A percentile compares a stretch with the other conserved stretches of the same genome.
These are phyloP conservation scores for Oreochromis tanganicae DNA, from an alignment of 2,113 vertebrate species.

Conservation along the genomic window DNA sequence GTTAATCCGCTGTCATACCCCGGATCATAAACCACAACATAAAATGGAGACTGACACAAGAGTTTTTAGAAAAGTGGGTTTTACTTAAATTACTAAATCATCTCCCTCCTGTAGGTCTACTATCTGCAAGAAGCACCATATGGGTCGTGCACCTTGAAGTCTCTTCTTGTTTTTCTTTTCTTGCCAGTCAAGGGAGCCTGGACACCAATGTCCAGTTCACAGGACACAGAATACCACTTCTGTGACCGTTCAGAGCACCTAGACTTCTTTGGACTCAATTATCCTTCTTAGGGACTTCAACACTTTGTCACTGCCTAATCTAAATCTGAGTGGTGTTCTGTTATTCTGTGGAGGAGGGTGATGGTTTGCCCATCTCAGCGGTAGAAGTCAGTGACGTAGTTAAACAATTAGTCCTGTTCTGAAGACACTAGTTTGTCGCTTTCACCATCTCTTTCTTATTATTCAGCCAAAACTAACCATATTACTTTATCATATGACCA, in stretches of 20 bases:
- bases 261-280: background rate
- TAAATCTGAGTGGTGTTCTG: background rate
- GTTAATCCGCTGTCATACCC: background rate
- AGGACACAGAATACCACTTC: background rate
- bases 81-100: background rate
- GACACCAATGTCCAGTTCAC: background rate
- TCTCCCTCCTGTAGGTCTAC: background rate
- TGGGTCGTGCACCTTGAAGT: background rate
- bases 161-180: background rate
- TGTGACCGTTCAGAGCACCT: background rate
- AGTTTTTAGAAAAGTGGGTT: background rate
- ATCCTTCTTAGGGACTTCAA: background rate
- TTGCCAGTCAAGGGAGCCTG: background rate
- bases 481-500: background rate
- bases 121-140: background rate
- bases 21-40: background rate
- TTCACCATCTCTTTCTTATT: background rate
- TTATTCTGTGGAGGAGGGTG: background rate
- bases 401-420: background rate
- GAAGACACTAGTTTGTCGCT: background rate
- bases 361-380: background rate
- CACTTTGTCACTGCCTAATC: background rate
- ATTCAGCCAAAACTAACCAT: background rate
- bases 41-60: background rate
- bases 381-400: background rate